Conservation (phyloP, 2,888 invertebrate species). For the Drosophila stalkeri region DNA sequence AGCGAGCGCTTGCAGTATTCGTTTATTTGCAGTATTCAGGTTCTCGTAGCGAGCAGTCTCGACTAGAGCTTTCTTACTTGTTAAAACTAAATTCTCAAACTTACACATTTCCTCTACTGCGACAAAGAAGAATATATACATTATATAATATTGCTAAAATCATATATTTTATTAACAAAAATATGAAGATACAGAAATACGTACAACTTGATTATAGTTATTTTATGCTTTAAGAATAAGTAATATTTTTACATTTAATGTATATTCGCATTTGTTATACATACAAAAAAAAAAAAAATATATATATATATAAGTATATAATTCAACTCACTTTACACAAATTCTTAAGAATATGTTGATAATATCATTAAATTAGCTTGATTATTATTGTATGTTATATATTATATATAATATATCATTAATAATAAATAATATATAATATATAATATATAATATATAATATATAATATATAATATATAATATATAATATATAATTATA, state of each 20-base stretch:
- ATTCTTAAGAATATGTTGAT: conserved; percentile 8
- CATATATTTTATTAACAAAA: conserved; percentile 11
- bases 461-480: not conserved
- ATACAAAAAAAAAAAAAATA: conserved; percentile 9
- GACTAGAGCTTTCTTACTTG: too few relatives aligned
- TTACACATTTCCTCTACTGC: too few relatives aligned
- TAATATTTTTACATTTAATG: conserved; percentile 8
- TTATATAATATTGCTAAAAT: conserved; percentile 8
- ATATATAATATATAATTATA: not conserved
- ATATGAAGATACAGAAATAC: not conserved
- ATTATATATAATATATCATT: not conserved
- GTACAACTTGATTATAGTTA: conserved; percentile 4
- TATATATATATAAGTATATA: conserved; percentile 13
- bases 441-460: not conserved
- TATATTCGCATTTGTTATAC: not conserved
- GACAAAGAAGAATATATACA: not conserved
- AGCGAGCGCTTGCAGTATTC: too few relatives aligned
- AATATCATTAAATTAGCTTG: conserved; percentile 11
- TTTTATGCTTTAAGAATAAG: conserved; percentile 13
- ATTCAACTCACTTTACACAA: conserved; percentile 23
- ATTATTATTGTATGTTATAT: too few relatives aligned
- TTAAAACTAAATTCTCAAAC: too few relatives aligned
- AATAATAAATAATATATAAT: too few relatives aligned
- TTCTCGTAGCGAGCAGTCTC: too few relatives aligned
- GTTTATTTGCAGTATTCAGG: too few relatives aligned